A percentile compares a stretch with the other conserved stretches of the same genome.
Conservation (phyloP, 2,797 vertebrate genomes). For the Poecile montanus region DNA sequence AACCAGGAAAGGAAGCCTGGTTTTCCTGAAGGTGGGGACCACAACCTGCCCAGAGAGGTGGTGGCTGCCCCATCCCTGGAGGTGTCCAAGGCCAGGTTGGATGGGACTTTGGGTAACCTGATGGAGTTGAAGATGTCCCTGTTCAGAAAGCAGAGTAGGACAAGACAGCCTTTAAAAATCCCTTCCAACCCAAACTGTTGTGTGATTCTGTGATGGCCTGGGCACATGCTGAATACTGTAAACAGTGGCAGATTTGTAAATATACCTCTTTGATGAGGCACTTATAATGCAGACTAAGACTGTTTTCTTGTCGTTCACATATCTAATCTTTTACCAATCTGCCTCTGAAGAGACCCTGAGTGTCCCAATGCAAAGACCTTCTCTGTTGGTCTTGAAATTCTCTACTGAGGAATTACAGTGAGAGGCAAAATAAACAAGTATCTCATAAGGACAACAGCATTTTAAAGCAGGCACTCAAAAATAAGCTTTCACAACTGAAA, state of each 20-base stretch:
- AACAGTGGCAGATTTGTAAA: not conserved
- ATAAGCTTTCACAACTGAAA: not conserved
- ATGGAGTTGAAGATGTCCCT: not conserved
- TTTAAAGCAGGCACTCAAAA: not conserved
- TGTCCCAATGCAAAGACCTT: not conserved
- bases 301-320: not conserved
- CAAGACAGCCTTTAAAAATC: not conserved
- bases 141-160: too few relatives aligned
- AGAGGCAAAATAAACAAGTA: not conserved
- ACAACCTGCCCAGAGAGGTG: not conserved
- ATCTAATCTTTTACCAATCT: not conserved
- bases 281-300: not conserved
- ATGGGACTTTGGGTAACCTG: not conserved
- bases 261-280: not conserved
- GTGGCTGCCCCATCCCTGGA: not conserved
- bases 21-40: not conserved
- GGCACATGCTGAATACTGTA: not conserved
- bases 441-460: not conserved
- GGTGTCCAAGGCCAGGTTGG: not conserved
- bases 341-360: not conserved
- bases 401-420: too few relatives aligned
- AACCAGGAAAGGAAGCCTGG: not conserved
- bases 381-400: not conserved
- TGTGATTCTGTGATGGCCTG: not conserved
- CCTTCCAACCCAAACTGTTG: not conserved